Evolutionary conservation across 2,113 vertebrate genomes (phyloP), one percentile per base, ranked within the genome.

Genomic region (Pedionomus torquatus): DNA sequence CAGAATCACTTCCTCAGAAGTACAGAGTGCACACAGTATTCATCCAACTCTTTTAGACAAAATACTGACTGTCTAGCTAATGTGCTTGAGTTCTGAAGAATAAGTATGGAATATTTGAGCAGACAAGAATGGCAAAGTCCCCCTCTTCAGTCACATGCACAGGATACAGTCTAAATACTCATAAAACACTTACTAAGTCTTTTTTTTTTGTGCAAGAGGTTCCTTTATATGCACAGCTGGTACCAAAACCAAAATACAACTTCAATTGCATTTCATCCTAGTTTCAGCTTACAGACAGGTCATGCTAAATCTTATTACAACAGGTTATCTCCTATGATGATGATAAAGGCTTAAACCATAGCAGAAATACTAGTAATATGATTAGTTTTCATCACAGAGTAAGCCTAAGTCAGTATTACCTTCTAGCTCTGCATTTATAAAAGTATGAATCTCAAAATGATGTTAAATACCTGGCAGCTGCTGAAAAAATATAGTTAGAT

Each of bases 321-420:
- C 74, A 94, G 30, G 65, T 90, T 96, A 71, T 86, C 87, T 86
- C 78, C 88, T 88, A 24, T 71, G 51, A 41, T 93, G 65, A 93
- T 65, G 77, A 90, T 82, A 74, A 76, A 37, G n/a, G 4, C 79
- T 74, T 94, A 76, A 97, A 75, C 44, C 37, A 66, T 30, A 17
- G 88, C 90, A 80, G 85, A 87, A 77, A 52, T 60, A 75, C 48
- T 64, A 75, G 64, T 89, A 89, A 79, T 6, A 60, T n/a, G 69
- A 83, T 93, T 81, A 71, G 57, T 52, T 94, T 91, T 66, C 37
- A 70, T 95, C 66, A 58, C 31, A 90, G 61, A 4, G 2, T 84
- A 74, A 96, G 81, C 13, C 2, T 10, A 89, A 87, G 63, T 64
- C 61, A 57, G 60, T 68, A 49, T 66, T 83, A n/a, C 43, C 58